Conservation (phyloP, 2,888 invertebrate species). For the Chrysodeixis includens region DNA sequence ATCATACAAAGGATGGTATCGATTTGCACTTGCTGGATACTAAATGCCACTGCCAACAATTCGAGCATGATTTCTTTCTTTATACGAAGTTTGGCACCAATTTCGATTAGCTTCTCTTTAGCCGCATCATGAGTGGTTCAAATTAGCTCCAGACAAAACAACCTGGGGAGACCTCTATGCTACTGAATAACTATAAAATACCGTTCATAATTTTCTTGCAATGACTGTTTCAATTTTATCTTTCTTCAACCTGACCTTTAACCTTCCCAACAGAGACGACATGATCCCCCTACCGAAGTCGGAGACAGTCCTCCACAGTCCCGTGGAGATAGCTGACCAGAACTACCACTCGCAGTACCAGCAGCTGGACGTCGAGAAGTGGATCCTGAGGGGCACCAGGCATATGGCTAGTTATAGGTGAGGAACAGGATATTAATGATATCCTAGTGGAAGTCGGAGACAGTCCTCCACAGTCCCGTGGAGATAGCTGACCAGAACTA, state of each 20-base stretch:
- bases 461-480: conserved; percentile 78
- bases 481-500: conserved; percentile 80
- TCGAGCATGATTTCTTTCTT: no score
- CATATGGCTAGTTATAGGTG: conserved; percentile 83
- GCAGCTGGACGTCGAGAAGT: conserved; percentile 75
- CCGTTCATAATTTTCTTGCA: no score
- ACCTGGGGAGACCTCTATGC: no score
- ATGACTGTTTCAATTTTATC: no score
- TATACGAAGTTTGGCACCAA: no score
- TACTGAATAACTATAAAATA: no score
- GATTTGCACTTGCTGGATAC: no score
- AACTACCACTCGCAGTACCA: conserved; percentile 80
- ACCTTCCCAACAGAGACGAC: conserved; percentile 73
- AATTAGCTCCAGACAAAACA: no score
- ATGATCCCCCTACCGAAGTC: conserved; percentile 77
- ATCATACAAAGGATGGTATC: no score
- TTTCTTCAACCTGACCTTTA: not conserved
- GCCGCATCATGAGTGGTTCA: no score
- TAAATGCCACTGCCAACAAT: no score
- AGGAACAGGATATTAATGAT: conserved; percentile 1
- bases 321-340: conserved; percentile 79
- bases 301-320: conserved; percentile 78
- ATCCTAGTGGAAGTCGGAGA: conserved; percentile 56
- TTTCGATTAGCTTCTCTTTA: no score
- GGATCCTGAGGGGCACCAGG: conserved; percentile 78